Evolutionary conservation across 2,797 vertebrate species (phyloP).

Genomic region (Alauda arvensis): DNA sequence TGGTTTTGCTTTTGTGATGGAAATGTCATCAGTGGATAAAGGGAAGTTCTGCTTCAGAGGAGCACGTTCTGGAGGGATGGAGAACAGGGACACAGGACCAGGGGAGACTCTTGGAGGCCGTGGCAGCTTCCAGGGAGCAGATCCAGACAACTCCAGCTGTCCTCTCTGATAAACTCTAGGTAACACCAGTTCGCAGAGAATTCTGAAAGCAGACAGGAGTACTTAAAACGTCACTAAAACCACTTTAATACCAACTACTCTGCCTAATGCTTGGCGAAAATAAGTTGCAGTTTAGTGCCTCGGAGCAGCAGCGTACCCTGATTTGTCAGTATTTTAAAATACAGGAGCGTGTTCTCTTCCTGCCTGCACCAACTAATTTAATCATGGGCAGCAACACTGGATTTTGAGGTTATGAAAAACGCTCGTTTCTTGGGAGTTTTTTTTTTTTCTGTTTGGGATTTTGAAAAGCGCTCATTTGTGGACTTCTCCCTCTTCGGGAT

Average conservation of each 20-base stretch:
- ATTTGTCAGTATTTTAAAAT: not conserved
- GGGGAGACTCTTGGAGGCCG: not conserved
- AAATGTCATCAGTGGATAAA: not conserved
- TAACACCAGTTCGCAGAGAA: not conserved
- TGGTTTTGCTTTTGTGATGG: not conserved
- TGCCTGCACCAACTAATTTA: not conserved
- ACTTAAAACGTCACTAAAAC: slow-evolving; percentile 2
- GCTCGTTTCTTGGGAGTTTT: not conserved
- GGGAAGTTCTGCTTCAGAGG: not conserved
- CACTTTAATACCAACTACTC: not conserved
- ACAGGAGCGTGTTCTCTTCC: rapidly evolving
- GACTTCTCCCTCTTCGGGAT: not conserved
- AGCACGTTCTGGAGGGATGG: not conserved
- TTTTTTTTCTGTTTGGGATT: not conserved
- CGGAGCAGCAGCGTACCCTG: not conserved
- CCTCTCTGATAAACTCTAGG: not conserved
- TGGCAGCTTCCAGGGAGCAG: not conserved
- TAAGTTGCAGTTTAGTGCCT: not conserved
- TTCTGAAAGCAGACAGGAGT: not conserved
- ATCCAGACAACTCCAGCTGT: not conserved
- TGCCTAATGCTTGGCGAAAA: slow-evolving; percentile 6
- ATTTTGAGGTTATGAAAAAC: not conserved
- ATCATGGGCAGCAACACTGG: not conserved
- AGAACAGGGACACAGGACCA: not conserved
- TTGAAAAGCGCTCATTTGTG: not conserved